Evolutionary conservation across 2,888 invertebrate species (phyloP), one percentile per base, ranked within the genome.

Genomic region (Aphodius granarius): DNA sequence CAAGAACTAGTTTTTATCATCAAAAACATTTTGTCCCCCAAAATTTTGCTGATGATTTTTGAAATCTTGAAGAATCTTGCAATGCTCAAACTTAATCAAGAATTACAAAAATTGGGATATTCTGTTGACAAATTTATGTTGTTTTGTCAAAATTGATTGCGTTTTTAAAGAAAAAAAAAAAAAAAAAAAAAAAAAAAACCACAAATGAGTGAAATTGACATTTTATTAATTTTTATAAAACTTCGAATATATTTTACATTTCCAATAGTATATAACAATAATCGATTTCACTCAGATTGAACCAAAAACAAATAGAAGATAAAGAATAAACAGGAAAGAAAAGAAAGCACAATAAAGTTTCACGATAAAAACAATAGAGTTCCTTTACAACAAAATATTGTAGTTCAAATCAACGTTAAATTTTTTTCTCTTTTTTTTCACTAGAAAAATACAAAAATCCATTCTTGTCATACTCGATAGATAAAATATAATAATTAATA

Each of bases 351-450:
- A 65, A 4, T 9, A 62, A 62, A 62, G n/a, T 9, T 9, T 62
- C 63, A 62, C 9, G n/a, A 62, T n/a, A n/a, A n/a, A n/a, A n/a
- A n/a, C 9, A 73, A 17, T 70, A 70, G 63, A 20, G n/a, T 43
- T 66, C 23, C 68, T 23, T 19, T 66, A 21, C 63, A 73, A 17
- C 21, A 75, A 68, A 62, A 73, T 75, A 72, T 70, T 76, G 76
- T 76, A 76, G 76, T 76, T 76, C 73, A 73, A 76, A 72, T 70
- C 76, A 71, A 43, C 43, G 43, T 9, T 43, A n/a, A n/a, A n/a
- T n/a, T n/a, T n/a, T n/a, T n/a, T n/a, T n/a, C n/a, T n/a, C 63
- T 74, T 72, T 43, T 22, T 74, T 66, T 23, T 20, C 64, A 72
- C 65, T 75, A 72, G 63, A 72, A 72, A 63, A 63, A 72, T 72